Percentiles rank a stretch among this genome's conserved stretches.
These are phyloP conservation scores for Epinephelus cyanopodus DNA, from an alignment of 2,113 vertebrate genomes.

Conservation along the genomic window DNA sequence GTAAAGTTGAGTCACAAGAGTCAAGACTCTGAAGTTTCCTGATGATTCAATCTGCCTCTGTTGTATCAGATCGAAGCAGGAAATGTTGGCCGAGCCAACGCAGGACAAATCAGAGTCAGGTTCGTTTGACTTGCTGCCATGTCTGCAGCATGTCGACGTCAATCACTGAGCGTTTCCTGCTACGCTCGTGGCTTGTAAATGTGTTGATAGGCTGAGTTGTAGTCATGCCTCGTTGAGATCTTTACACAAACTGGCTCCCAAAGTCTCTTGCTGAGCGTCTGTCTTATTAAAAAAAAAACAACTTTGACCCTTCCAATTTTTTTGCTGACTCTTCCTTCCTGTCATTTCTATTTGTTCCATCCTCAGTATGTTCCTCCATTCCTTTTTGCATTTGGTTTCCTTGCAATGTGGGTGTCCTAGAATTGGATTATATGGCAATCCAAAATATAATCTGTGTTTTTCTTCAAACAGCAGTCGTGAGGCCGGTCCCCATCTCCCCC, in stretches of 20 bases:
- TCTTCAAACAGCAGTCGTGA: constrained; percentile 23
- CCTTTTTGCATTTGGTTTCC: background rate
- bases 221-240: constrained; percentile 11
- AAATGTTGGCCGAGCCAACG: background rate
- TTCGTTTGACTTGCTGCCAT: constrained; percentile 52
- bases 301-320: background rate
- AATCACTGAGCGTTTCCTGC: constrained; percentile 32
- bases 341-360: no score
- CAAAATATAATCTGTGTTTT: constrained; percentile 13
- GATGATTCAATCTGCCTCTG: background rate
- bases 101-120: constrained; percentile 24
- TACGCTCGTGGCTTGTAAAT: background rate
- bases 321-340: no score
- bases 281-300: background rate
- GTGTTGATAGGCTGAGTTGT: constrained; percentile 11
- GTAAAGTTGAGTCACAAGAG: no score
- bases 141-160: constrained; percentile 59
- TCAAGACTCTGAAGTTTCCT: no score
- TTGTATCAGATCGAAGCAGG: no score
- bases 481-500: constrained; percentile 15
- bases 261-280: background rate
- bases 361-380: background rate
- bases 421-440: background rate
- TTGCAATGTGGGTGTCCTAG: background rate
- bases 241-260: constrained; percentile 12